Evolutionary conservation across 2,888 invertebrate species (phyloP).

Genomic region (Drosophila cognata): DNA sequence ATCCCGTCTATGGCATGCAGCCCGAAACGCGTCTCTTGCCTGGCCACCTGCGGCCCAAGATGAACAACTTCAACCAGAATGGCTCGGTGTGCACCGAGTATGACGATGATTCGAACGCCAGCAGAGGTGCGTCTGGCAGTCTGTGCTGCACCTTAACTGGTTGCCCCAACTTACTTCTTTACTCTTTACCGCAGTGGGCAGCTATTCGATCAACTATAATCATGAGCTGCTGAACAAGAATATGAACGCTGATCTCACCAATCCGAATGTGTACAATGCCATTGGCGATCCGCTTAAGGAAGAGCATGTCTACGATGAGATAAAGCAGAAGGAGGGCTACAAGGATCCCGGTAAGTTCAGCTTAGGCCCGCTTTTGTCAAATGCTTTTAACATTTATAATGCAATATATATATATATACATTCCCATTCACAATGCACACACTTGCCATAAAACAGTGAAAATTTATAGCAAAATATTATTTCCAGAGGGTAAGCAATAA

Average conservation of each 20-base stretch:
- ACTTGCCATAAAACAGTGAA: constrained; percentile 73
- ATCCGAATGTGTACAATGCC: constrained; percentile 93
- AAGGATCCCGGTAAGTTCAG: constrained; percentile 87
- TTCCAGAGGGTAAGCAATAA: constrained; percentile 83
- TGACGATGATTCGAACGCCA: constrained; percentile 86
- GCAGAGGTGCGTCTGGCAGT: constrained; percentile 82
- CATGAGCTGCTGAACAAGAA: constrained; percentile 90
- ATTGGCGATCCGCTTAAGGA: constrained; percentile 91
- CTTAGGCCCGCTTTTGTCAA: background rate
- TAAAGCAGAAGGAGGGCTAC: constrained; percentile 91
- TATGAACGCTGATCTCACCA: constrained; percentile 93
- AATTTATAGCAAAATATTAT: constrained; percentile 83
- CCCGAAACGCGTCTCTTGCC: constrained; percentile 86
- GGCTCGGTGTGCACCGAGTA: constrained; percentile 69
- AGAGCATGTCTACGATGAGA: constrained; percentile 95
- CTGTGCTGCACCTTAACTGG: background rate
- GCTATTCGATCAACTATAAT: constrained; percentile 88
- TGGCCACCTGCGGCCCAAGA: constrained; percentile 82
- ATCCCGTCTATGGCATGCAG: constrained; percentile 93
- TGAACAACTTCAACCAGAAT: constrained; percentile 84
- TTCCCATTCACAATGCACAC: constrained; percentile 38
- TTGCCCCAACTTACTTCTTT: background rate
- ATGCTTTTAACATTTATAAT: constrained; percentile 5
- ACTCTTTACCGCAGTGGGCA: constrained; percentile 83
- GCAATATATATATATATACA: constrained; percentile 24